Percentiles rank a stretch among this genome's conserved stretches.
Evolutionary conservation across 2,113 vertebrate species (phyloP).

Genomic region (Lepus timidus): DNA sequence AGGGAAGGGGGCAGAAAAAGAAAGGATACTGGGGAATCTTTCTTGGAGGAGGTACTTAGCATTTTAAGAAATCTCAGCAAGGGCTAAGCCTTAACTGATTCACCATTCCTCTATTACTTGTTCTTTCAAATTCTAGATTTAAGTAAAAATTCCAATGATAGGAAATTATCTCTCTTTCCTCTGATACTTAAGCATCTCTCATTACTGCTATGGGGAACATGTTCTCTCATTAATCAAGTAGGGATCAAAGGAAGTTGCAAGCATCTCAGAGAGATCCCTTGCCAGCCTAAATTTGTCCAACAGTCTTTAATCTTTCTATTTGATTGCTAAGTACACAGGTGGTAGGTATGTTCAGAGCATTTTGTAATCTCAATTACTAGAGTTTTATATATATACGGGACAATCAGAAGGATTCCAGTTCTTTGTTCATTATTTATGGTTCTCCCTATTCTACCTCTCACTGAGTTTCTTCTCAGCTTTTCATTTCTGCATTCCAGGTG

Average conservation of each 20-base stretch:
- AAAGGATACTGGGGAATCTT: not conserved
- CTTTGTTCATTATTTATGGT: not conserved
- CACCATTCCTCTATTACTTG: constrained; percentile 17
- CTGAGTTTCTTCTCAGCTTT: not conserved
- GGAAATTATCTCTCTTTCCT: constrained; percentile 43
- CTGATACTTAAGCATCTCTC: constrained; percentile 62
- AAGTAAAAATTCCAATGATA: constrained; percentile 56
- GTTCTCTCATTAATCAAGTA: constrained; percentile 72
- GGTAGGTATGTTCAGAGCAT: not conserved
- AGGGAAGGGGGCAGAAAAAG: not conserved
- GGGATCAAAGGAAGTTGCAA: constrained; percentile 61
- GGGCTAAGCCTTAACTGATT: constrained; percentile 14
- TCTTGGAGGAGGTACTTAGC: constrained; percentile 58
- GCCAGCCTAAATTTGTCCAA: not conserved
- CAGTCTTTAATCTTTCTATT: constrained; percentile 67
- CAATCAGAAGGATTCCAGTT: fast-evolving
- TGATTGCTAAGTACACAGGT: constrained; percentile 11
- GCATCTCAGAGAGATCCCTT: constrained; percentile 45
- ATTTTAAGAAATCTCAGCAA: constrained; percentile 37
- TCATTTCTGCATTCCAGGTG: constrained; percentile 80
- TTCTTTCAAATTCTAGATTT: constrained; percentile 56
- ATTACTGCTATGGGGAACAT: constrained; percentile 42
- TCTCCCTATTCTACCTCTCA: not conserved
- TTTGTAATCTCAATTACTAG: constrained; percentile 41
- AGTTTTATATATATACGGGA: constrained; percentile 8